Conservation (phyloP, 2,888 invertebrate species). For the Ceriagrion tenellum region DNA sequence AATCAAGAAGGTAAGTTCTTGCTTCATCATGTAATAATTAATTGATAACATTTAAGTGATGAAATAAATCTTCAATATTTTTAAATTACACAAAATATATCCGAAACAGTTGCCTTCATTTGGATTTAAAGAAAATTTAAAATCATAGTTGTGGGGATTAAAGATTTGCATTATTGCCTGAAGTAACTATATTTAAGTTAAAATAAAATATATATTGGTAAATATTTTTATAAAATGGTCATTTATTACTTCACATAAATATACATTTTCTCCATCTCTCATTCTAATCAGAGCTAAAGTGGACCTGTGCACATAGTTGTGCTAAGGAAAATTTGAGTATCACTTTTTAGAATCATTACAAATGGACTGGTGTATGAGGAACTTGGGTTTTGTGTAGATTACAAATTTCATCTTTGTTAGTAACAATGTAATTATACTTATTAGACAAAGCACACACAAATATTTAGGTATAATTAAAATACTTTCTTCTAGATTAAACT, state of each 20-base stretch:
- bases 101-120: not conserved
- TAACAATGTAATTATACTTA: not conserved
- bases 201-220: not conserved
- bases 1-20: too few relatives aligned
- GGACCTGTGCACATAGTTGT: constrained; percentile 15
- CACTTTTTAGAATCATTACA: constrained; percentile 21
- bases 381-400: constrained; percentile 8
- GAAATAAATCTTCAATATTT: too few relatives aligned
- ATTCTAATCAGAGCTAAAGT: not conserved
- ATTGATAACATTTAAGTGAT: too few relatives aligned
- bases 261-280: not conserved
- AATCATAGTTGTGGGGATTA: not conserved
- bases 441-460: not conserved
- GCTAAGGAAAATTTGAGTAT: not conserved
- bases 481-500: not conserved
- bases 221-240: not conserved
- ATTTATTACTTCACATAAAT: constrained; percentile 27
- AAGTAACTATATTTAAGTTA: not conserved
- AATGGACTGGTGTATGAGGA: not conserved
- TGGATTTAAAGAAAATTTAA: not conserved
- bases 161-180: not conserved
- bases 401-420: not conserved
- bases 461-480: not conserved
- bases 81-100: not conserved
- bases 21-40: too few relatives aligned